phyloP scores from a whole-genome alignment of 2,797 vertebrate species.

The Myotis vivesi region DNA sequence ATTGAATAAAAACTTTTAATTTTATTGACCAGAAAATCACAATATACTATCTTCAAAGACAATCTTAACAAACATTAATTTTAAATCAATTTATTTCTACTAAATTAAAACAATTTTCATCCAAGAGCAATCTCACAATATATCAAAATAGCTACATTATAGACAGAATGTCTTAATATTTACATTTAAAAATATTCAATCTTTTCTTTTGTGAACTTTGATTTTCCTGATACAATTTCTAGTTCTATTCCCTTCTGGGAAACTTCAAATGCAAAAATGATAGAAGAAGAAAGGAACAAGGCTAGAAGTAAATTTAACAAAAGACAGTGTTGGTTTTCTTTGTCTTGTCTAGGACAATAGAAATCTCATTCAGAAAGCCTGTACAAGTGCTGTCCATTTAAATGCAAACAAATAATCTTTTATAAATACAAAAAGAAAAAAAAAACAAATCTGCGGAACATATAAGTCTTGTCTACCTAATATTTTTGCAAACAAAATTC shows the following conservation, averaged over 20 bases:
- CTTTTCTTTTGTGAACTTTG: constrained; percentile 42
- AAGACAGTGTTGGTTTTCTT: not conserved
- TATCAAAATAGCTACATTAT: not conserved
- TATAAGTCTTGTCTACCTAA: not conserved
- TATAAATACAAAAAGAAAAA: not conserved
- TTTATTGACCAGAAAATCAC: not conserved
- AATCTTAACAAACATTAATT: not conserved
- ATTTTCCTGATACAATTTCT: constrained; percentile 28
- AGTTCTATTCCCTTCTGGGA: constrained; percentile 36
- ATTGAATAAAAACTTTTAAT: not conserved
- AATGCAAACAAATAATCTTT: not conserved
- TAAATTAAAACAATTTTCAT: constrained; percentile 34
- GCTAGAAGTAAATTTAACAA: not conserved
- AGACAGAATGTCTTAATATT: not conserved
- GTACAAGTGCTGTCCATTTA: not conserved
- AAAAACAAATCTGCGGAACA: not conserved
- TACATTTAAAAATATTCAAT: constrained; percentile 19
- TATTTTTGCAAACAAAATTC: not conserved
- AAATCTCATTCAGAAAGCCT: constrained; percentile 22
- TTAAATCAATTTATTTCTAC: not conserved
- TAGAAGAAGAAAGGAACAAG: not conserved
- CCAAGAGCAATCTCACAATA: not conserved
- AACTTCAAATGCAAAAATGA: constrained; percentile 68
- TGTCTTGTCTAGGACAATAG: not conserved
- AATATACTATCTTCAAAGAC: constrained; percentile 35